phyloP scores from a whole-genome alignment of 2,888 invertebrate species.

The Tipula vernalis region DNA sequence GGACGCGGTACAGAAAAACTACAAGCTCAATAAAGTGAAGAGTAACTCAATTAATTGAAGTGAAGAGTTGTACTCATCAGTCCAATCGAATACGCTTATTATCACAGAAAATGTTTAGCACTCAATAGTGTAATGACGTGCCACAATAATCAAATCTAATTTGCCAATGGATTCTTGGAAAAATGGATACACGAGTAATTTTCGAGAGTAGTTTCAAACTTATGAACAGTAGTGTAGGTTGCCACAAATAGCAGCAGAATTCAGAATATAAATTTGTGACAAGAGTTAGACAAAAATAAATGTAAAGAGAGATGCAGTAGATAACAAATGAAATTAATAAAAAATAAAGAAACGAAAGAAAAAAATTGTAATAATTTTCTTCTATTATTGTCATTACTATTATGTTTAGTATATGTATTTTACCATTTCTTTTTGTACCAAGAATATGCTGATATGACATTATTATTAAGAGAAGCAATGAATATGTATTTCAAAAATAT shows the following conservation, averaged over 20 bases:
- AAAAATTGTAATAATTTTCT: neutral
- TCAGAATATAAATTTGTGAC: neutral
- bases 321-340: neutral
- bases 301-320: neutral
- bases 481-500: neutral
- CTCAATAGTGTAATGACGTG: no score
- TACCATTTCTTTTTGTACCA: neutral
- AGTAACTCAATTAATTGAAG: no score
- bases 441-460: neutral
- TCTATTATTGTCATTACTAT: neutral
- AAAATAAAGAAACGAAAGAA: neutral
- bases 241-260: neutral
- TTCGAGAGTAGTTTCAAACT: no score
- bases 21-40: no score
- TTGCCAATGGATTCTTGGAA: no score
- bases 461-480: neutral
- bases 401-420: neutral
- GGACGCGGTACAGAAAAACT: no score
- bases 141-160: no score
- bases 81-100: no score
- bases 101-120: no score
- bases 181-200: no score
- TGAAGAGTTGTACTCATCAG: no score
- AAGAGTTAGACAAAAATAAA: neutral
- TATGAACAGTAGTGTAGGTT: neutral